Evolutionary conservation across 2,113 vertebrate species (phyloP).

Genomic region (Passer montanus): DNA sequence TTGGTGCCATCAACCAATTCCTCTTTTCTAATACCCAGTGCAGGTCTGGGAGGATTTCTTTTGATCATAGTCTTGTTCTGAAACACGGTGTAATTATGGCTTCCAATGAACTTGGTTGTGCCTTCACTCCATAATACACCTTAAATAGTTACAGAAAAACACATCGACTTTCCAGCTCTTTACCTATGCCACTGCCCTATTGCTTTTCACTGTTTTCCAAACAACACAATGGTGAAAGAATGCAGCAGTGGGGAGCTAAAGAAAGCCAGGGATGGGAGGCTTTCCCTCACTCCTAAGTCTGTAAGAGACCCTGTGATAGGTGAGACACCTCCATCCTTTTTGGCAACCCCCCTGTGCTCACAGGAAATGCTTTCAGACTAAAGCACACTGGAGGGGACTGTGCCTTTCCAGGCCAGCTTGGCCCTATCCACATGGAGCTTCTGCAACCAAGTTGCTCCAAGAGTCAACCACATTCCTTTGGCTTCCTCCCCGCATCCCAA

Average conservation of each 20-base stretch:
- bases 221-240: not conserved
- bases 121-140: not conserved
- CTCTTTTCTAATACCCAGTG: not conserved
- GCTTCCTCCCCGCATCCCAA: rapidly evolving
- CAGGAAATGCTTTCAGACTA: not conserved
- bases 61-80: not conserved
- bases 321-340: not conserved
- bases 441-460: not conserved
- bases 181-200: rapidly evolving
- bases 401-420: not conserved
- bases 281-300: not conserved
- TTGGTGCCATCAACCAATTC: not conserved
- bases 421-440: rapidly evolving
- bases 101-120: not conserved
- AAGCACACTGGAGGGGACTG: not conserved
- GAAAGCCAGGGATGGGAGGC: not conserved
- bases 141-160: not conserved
- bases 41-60: not conserved
- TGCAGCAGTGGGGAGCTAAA: not conserved
- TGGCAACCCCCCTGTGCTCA: not conserved
- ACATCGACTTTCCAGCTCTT: not conserved
- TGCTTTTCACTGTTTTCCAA: not conserved
- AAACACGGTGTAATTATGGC: not conserved
- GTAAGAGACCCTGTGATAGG: not conserved
- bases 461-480: not conserved